A percentile compares a stretch with the other conserved stretches of the same genome.
phyloP scores from a whole-genome alignment of 2,113 vertebrate genomes.

The Oryzias melastigma region DNA sequence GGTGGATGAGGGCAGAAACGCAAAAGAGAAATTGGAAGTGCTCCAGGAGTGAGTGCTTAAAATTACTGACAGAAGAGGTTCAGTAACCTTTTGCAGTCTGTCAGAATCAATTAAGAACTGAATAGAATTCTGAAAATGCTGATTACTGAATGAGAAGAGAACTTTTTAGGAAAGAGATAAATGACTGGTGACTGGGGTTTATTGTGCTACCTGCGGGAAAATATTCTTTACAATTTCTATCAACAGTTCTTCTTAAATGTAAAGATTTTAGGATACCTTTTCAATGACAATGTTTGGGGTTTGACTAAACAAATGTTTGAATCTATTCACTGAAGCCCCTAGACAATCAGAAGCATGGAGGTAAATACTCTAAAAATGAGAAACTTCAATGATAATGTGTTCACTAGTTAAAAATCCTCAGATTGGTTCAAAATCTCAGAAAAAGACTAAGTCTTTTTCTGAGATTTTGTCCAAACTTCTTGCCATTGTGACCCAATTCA shows the following conservation, averaged over 20 bases:
- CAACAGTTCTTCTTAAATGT: conserved; percentile 10
- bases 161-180: conserved; percentile 40
- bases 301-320: background rate
- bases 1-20: conserved; percentile 59
- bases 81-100: conserved; percentile 70
- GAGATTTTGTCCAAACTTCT: conserved; percentile 42
- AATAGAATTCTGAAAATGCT: conserved; percentile 65
- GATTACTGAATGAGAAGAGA: conserved; percentile 61
- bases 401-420: too few relatives aligned
- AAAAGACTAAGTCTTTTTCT: conserved; percentile 14
- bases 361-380: conserved; percentile 3
- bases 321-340: conserved; percentile 21
- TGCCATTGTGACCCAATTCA: conserved; percentile 66
- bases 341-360: conserved; percentile 7
- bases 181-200: conserved; percentile 41
- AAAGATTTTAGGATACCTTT: too few relatives aligned
- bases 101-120: conserved; percentile 70
- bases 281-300: background rate
- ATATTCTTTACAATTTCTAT: background rate
- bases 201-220: conserved; percentile 35
- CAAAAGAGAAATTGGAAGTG: conserved; percentile 66
- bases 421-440: too few relatives aligned
- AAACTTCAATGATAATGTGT: too few relatives aligned
- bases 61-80: conserved; percentile 75
- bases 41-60: conserved; percentile 68